Percentiles rank a stretch among this genome's conserved stretches.
phyloP scores from a whole-genome alignment of 92 coral and sea anemone species.

The Bergia puertoricense region DNA sequence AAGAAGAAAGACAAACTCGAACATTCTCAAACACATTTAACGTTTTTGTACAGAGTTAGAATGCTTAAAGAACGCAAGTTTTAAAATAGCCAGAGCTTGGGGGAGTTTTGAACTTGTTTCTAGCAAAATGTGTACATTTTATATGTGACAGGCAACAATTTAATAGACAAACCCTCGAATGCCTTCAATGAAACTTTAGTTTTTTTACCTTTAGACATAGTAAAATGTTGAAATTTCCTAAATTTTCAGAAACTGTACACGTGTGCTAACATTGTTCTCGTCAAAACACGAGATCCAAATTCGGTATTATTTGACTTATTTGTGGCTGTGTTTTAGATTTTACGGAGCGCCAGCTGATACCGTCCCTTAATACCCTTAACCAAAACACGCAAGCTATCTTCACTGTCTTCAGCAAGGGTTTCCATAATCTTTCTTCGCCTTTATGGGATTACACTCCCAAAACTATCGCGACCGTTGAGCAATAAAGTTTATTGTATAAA shows the following conservation, averaged over 20 bases:
- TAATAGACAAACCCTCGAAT: neutral
- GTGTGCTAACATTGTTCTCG: neutral
- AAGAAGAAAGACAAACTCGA: too few species aligned
- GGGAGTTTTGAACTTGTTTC: too few species aligned
- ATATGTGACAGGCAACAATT: neutral
- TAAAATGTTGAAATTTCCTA: neutral
- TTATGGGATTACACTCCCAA: conserved; percentile 11
- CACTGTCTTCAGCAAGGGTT: neutral
- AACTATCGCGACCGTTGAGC: neutral
- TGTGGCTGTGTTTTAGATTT: neutral
- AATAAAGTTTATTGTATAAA: neutral
- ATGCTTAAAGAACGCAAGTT: too few species aligned
- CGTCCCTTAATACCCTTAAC: neutral
- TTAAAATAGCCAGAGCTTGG: too few species aligned
- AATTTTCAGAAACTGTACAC: too few species aligned
- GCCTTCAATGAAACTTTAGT: neutral
- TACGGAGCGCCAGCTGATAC: neutral
- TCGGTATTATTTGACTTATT: neutral
- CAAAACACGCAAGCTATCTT: neutral
- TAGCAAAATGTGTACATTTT: too few species aligned
- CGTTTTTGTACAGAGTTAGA: too few species aligned
- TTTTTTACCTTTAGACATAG: neutral
- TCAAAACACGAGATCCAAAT: neutral
- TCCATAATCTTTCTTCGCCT: neutral
- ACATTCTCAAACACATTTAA: too few species aligned